Base-by-base conservation (phyloP, 2,113 vertebrate species). In the Paedocypris sp. region DNA sequence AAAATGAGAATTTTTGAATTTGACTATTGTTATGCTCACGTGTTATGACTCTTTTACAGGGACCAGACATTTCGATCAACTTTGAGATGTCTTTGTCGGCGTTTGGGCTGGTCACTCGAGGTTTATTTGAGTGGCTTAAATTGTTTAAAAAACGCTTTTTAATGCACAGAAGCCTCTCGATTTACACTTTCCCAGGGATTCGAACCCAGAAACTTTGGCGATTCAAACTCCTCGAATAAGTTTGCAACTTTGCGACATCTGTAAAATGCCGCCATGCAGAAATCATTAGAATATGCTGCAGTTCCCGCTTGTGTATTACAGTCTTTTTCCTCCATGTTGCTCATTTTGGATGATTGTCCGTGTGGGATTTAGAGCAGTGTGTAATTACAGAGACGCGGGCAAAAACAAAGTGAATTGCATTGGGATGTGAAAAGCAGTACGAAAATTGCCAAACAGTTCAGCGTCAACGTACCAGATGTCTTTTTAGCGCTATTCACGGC, bases 401-500 rank as follows among this genome's bases (percentile, higher is more conserved):
- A 32, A 52, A 48, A 42, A 53, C 15, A 41, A 62, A 43, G 16
- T 15, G 56, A 67, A 58, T 58, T 62, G 60, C 48, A 42, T 19
- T 33, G 42, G 22, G 29, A 56, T 50, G 57, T 45, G 33, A 57
- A 65, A n/a, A 43, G 39, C 42, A 54, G 31, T 32, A 15, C 20
- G 20, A 62, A n/a, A 28, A 41, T 39, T 22, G 46, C 46, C 52
- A 54, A 62, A 43, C 47, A 47, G 39, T 59, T 62, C 13, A 29
- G 51, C 8, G 25, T 29, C 51, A 28, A 60, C 25, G 16, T 15
- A 39, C 68, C 68, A 66, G 57, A 65, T 66, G 57, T 60, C 38
- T 66, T 54, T 49, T 10, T 56, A 38, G 32, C 19, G n/a, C n/a
- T 6, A 35, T 31, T 60, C 46, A 50, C n/a, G 33, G 22, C 6